These are phyloP conservation scores for Leuctra nigra DNA, from an alignment of 2,888 invertebrate genomes.

Conservation along the genomic window DNA sequence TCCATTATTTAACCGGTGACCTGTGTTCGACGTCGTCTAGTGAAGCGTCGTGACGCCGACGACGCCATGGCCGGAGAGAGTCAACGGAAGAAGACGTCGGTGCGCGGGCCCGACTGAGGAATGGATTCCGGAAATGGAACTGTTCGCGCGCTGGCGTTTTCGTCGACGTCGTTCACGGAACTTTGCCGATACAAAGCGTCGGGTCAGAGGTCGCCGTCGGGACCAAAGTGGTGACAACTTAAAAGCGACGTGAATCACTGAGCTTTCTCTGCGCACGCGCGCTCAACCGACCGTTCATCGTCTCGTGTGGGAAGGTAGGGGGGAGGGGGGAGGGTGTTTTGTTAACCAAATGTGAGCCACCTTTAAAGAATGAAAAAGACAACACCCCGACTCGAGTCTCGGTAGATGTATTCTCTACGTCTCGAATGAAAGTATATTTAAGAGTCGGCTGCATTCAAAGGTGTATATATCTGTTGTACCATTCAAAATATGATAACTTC, in stretches of 20 bases:
- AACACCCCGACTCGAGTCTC: too few relatives aligned
- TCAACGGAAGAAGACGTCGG: not conserved
- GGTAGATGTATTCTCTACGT: too few relatives aligned
- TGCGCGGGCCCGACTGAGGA: conserved; percentile 4
- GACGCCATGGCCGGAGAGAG: not conserved
- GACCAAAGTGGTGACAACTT: not conserved
- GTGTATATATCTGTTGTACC: too few relatives aligned
- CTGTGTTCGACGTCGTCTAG: not conserved
- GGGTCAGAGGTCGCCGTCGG: not conserved
- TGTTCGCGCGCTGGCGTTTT: conserved; percentile 11
- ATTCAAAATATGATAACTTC: too few relatives aligned
- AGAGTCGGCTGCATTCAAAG: too few relatives aligned
- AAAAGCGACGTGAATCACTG: too few relatives aligned
- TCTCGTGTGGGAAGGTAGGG: not conserved
- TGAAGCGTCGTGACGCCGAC: not conserved
- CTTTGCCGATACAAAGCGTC: conserved; percentile 6
- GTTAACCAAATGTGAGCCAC: too few relatives aligned
- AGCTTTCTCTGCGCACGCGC: not conserved
- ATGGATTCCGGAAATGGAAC: conserved; percentile 17
- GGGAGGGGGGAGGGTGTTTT: too few relatives aligned
- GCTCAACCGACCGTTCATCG: not conserved
- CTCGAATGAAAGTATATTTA: too few relatives aligned
- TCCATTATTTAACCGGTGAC: conserved; percentile 4
- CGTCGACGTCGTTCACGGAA: conserved; percentile 6
- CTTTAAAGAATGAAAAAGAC: too few relatives aligned